These are phyloP conservation scores for Onychomys arenicola DNA, from an alignment of 2,797 vertebrate genomes.

Conservation along the genomic window DNA sequence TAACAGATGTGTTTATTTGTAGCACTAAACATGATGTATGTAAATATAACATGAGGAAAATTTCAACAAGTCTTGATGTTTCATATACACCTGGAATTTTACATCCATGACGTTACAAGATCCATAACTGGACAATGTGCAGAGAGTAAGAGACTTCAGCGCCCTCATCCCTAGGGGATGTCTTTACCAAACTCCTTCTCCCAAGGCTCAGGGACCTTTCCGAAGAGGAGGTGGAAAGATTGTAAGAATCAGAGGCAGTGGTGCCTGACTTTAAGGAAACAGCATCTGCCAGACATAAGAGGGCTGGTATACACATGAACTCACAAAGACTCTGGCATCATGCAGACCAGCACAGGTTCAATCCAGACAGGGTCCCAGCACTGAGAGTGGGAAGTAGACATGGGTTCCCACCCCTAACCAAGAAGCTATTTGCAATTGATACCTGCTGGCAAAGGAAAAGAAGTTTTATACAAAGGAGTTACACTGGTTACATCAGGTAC, in stretches of 20 bases:
- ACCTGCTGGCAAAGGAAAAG: background rate
- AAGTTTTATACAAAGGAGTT: background rate
- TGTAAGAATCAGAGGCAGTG: background rate
- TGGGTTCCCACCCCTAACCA: background rate
- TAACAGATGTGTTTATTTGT: conserved; percentile 20
- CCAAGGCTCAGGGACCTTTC: background rate
- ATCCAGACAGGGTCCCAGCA: too few relatives aligned
- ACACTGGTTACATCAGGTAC: background rate
- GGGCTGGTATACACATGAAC: background rate
- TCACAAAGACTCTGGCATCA: too few relatives aligned
- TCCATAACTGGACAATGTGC: background rate
- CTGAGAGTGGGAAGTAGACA: background rate
- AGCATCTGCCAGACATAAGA: background rate
- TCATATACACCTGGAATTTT: conserved; percentile 1
- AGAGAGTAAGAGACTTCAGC: background rate
- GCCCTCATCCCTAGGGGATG: background rate
- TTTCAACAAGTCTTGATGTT: conserved; percentile 14
- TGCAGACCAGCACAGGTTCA: too few relatives aligned
- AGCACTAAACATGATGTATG: conserved; percentile 33
- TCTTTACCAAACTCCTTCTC: background rate
- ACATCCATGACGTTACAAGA: background rate
- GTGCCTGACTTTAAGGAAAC: background rate
- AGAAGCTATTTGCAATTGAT: background rate
- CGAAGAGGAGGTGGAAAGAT: background rate
- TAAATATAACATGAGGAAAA: background rate